Base-by-base conservation (phyloP, 1,140 invertebrate genomes). In the Diprion similis region DNA sequence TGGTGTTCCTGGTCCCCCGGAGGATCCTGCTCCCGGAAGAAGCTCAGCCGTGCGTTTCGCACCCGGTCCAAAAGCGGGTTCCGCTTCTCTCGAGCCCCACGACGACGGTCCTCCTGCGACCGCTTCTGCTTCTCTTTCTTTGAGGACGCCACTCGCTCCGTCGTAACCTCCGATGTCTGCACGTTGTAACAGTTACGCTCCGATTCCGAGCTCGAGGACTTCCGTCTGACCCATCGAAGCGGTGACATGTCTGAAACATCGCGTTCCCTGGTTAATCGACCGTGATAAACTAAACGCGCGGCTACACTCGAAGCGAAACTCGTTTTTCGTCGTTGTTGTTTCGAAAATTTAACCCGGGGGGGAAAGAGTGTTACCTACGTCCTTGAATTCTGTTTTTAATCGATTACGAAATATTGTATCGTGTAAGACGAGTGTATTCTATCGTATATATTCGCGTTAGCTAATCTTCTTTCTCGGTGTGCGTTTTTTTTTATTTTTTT, bases 1-100 rank as follows among this genome's bases (percentile, higher is more conserved):
- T 45, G 66, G n/a, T 85, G 83, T 48, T 83, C 86, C n/a, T 85
- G 78, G 6, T 87, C 86, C 10, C 90, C 89, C 64, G 89, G 83
- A 18, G 79, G 73, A 81, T 89, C 75, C 87, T 89, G 75, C 88
- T 91, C 81, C 77, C 89, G 89, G 82, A 93, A 92, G 81, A 92
- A 93, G 7, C 91, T 93, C 51, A 94, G 82, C 80, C 91, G 90
- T 10, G 92, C 93, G 78, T 92, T 93, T 81, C 93, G 93, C 2
- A 94, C 92, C 79, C 91, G 90, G 74, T 94, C 92, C 24, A 93
- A 86, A 59, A 94, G 87, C 2, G 92, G 92, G 80, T 93, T 93
- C 66, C 91, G 86, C 80, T 92, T 93, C 83, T 94, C 92, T 78
- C 90, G 87, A 68, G 80, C 90, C 83, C 86, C 89, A 84, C 83